These are phyloP conservation scores for Phaethornis superciliosus DNA, from an alignment of 2,113 vertebrate genomes.

Conservation along the genomic window DNA sequence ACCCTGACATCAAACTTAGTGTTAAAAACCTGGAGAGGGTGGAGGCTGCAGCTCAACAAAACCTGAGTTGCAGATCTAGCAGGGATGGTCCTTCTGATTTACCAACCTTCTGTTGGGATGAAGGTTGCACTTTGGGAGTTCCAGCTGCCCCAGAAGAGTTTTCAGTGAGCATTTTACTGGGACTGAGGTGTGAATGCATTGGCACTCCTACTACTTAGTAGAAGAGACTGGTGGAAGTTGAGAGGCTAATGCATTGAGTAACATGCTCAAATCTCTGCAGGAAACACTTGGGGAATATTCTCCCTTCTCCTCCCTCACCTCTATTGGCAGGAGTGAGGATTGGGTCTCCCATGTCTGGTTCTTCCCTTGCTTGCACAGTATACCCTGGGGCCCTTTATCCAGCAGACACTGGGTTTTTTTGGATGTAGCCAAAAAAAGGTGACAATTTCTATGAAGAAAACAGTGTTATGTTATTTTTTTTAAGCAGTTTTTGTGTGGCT, in stretches of 20 bases:
- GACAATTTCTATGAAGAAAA: neutral
- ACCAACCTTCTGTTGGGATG: neutral
- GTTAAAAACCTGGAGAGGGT: neutral
- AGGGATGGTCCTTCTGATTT: neutral
- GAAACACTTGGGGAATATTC: neutral
- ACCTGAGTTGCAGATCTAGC: neutral
- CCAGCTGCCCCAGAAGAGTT: neutral
- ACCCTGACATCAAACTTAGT: neutral
- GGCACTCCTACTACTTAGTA: neutral
- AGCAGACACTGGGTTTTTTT: neutral
- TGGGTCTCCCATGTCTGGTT: neutral
- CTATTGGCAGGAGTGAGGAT: neutral
- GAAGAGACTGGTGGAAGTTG: neutral
- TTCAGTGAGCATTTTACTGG: neutral
- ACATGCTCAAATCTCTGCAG: neutral
- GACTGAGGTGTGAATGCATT: neutral
- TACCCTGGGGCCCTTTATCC: neutral
- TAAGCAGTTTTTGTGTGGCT: neutral
- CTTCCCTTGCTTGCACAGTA: neutral
- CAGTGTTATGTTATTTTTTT: neutral
- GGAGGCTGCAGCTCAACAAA: neutral
- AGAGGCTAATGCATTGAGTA: neutral
- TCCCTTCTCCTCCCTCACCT: neutral
- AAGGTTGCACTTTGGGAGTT: neutral
- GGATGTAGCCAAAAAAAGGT: neutral